Conservation (phyloP, 2,113 vertebrate species). For the Condylura cristata region DNA sequence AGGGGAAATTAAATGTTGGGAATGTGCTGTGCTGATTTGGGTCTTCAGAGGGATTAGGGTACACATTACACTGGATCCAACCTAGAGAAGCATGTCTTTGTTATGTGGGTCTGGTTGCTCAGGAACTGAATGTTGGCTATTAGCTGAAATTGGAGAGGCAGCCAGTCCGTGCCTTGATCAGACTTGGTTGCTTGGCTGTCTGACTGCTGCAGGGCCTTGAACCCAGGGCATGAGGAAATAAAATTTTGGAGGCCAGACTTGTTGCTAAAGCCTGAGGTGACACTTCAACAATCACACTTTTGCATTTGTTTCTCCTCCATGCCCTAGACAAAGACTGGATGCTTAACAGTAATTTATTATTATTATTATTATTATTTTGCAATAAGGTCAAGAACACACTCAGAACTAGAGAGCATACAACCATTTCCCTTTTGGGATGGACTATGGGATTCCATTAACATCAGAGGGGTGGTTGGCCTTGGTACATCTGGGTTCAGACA, state of each 20-base stretch:
- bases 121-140: slow-evolving; percentile 41
- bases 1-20: slow-evolving; percentile 35
- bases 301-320: slow-evolving; percentile 24
- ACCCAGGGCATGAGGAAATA: not conserved
- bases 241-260: slow-evolving; percentile 39
- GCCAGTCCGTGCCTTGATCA: slow-evolving; percentile 41
- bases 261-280: slow-evolving; percentile 47
- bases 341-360: no score
- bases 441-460: not conserved
- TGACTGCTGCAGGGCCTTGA: slow-evolving; percentile 40
- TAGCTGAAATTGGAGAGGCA: slow-evolving; percentile 64
- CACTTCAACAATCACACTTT: not conserved
- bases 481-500: not conserved
- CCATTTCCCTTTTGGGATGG: not conserved
- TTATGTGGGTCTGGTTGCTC: not conserved
- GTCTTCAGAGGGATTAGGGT: slow-evolving; percentile 56
- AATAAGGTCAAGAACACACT: slow-evolving; percentile 38
- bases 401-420: not conserved
- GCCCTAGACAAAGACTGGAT: not conserved
- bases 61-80: slow-evolving; percentile 58
- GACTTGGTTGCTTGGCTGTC: slow-evolving; percentile 32
- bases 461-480: not conserved
- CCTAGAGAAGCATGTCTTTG: slow-evolving; percentile 46
- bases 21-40: slow-evolving; percentile 28
- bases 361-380: no score